phyloP scores from a whole-genome alignment of 2,113 vertebrate genomes.

The Trachemys scripta region DNA sequence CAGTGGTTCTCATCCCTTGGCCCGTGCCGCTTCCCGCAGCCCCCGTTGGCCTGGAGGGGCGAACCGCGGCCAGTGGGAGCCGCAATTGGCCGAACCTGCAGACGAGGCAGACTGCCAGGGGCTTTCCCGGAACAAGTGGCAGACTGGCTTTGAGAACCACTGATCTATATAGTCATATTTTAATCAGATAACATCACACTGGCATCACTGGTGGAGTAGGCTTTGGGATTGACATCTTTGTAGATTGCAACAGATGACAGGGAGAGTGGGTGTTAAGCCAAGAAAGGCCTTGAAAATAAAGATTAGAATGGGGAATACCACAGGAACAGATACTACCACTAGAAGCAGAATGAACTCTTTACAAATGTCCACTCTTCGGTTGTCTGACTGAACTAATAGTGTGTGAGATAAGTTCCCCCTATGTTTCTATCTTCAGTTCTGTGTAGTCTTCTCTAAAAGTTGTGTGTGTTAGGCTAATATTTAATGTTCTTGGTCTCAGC shows the following conservation, averaged over 20 bases:
- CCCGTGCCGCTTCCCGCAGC: too few relatives aligned
- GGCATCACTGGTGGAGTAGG: not conserved
- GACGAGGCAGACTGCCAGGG: too few relatives aligned
- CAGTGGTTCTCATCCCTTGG: too few relatives aligned
- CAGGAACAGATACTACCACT: not conserved
- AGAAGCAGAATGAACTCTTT: not conserved
- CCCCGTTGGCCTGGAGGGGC: too few relatives aligned
- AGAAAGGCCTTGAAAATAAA: not conserved
- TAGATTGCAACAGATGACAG: not conserved
- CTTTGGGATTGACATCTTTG: not conserved
- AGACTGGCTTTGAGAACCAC: too few relatives aligned
- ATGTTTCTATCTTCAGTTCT: not conserved
- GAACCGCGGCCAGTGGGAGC: too few relatives aligned
- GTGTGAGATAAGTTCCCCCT: not conserved
- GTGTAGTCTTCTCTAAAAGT: not conserved
- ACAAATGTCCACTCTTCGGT: accelerated
- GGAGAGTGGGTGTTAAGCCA: not conserved
- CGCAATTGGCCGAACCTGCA: too few relatives aligned
- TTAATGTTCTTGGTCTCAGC: not conserved
- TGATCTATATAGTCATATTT: too few relatives aligned
- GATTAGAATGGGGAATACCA: not conserved
- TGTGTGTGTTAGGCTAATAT: not conserved
- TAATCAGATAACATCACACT: too few relatives aligned
- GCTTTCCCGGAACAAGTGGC: too few relatives aligned
- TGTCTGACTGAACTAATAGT: not conserved